A percentile compares a stretch with the other conserved stretches of the same genome.
Conservation (phyloP, 2,113 vertebrate species). For the Coryphaenoides rupestris region DNA sequence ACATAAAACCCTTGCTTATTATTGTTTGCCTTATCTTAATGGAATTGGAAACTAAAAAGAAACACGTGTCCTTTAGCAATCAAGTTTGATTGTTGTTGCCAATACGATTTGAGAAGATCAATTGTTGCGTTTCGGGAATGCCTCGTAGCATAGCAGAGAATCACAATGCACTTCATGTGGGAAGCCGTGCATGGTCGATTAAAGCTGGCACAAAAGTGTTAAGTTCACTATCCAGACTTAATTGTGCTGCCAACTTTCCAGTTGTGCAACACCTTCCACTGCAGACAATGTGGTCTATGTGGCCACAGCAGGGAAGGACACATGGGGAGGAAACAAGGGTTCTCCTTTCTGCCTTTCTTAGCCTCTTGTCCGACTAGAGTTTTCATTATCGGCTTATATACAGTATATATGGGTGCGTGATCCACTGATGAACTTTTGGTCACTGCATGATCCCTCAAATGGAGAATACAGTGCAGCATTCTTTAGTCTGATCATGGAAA, state of each 20-base stretch:
- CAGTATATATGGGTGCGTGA: not conserved
- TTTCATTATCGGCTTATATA: not conserved
- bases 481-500: not conserved
- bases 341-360: constrained; percentile 15
- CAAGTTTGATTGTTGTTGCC: no score
- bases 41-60: no score
- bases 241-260: constrained; percentile 27
- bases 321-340: constrained; percentile 12
- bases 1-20: no score
- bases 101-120: not conserved
- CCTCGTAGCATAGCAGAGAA: not conserved
- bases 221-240: constrained; percentile 14
- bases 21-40: no score
- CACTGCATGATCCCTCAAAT: constrained; percentile 14
- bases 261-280: constrained; percentile 36
- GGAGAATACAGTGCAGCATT: not conserved
- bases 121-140: not conserved
- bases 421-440: constrained; percentile 13
- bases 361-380: constrained; percentile 1
- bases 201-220: constrained; percentile 19
- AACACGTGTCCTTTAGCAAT: no score
- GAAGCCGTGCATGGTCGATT: not conserved
- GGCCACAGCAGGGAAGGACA: constrained; percentile 13
- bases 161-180: not conserved
- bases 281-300: constrained; percentile 2